Percentiles rank a stretch among this genome's conserved stretches.
Conservation (phyloP, 2,797 vertebrate genomes). For the Sciurus carolinensis region DNA sequence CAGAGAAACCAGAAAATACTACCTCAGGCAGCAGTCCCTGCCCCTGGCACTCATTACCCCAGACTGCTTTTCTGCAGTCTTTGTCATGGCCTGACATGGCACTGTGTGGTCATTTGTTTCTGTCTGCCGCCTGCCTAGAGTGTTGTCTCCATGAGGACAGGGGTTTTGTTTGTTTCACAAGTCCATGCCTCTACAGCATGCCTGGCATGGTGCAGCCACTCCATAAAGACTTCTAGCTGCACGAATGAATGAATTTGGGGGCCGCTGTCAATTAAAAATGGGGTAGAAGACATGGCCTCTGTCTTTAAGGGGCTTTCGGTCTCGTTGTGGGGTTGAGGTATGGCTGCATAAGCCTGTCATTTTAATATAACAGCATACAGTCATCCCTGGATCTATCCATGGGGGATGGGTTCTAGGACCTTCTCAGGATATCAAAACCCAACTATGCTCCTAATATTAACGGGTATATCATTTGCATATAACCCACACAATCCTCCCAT, state of each 20-base stretch:
- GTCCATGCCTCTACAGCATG: background rate
- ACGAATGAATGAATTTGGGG: background rate
- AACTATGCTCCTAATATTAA: background rate
- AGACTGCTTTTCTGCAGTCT: background rate
- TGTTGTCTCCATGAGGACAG: background rate
- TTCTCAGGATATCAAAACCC: background rate
- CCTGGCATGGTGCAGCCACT: accelerated
- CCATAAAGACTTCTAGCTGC: background rate
- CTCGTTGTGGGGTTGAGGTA: background rate
- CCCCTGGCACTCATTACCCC: accelerated
- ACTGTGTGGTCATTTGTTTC: background rate
- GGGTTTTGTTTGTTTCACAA: background rate
- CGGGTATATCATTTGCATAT: background rate
- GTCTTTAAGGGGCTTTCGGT: background rate
- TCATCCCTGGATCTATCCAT: background rate
- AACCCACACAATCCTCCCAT: background rate
- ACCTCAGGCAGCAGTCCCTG: background rate
- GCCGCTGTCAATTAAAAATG: background rate
- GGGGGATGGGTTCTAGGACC: background rate
- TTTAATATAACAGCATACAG: background rate
- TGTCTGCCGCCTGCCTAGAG: background rate
- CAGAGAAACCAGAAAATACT: background rate
- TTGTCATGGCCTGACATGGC: background rate
- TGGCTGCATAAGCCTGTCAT: background rate
- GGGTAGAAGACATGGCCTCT: background rate